phyloP scores from a whole-genome alignment of 2,888 invertebrate genomes.

The Griposia aprilina region DNA sequence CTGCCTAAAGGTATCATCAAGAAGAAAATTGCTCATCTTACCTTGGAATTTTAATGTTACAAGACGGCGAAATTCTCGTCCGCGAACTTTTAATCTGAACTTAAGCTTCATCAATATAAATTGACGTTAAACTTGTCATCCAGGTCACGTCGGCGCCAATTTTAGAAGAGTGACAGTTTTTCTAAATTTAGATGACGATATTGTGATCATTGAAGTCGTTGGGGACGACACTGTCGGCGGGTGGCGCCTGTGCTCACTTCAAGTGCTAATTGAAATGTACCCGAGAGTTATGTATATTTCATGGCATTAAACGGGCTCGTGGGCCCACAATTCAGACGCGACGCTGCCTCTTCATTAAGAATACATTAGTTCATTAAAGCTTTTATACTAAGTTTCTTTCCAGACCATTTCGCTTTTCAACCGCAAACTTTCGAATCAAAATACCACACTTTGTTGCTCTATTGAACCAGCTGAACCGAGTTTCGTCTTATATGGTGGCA shows the following conservation, averaged over 20 bases:
- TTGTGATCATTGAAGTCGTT: slow-evolving; percentile 55
- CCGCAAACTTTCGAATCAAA: slow-evolving; percentile 38
- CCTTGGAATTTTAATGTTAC: slow-evolving; percentile 52
- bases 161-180: slow-evolving; percentile 63
- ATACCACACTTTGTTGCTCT: slow-evolving; percentile 21
- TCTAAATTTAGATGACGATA: slow-evolving; percentile 69
- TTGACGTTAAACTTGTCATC: slow-evolving; percentile 59
- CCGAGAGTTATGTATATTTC: slow-evolving; percentile 78
- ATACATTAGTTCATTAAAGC: slow-evolving; percentile 78
- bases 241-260: slow-evolving; percentile 67
- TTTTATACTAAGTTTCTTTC: slow-evolving; percentile 67
- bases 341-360: slow-evolving; percentile 76
- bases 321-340: slow-evolving; percentile 66
- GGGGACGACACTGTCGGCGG: slow-evolving; percentile 44
- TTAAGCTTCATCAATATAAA: slow-evolving; percentile 60
- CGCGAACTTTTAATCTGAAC: slow-evolving; percentile 58
- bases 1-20: slow-evolving; percentile 32
- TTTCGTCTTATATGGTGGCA: slow-evolving; percentile 43
- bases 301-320: slow-evolving; percentile 76
- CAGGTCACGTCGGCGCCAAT: slow-evolving; percentile 65
- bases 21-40: slow-evolving; percentile 33
- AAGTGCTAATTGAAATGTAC: slow-evolving; percentile 78
- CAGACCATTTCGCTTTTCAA: slow-evolving; percentile 37
- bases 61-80: slow-evolving; percentile 28
- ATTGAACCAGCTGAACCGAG: slow-evolving; percentile 20